phyloP scores from a whole-genome alignment of 2,797 vertebrate genomes.

The Buceros bicornis region DNA sequence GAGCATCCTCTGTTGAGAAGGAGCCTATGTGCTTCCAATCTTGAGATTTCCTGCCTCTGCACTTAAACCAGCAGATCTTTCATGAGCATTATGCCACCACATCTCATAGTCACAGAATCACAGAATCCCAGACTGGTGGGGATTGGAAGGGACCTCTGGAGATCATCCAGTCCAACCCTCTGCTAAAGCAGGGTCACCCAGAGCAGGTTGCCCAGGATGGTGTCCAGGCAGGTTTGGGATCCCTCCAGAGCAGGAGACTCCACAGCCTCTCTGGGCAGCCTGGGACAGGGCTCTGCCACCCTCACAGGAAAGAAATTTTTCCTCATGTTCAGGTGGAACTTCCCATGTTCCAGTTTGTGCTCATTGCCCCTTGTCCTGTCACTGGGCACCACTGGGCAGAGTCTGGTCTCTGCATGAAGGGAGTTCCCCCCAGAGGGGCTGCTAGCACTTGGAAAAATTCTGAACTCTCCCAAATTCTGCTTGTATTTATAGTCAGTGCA shows the following conservation, averaged over 20 bases:
- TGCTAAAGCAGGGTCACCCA: neutral
- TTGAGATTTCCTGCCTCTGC: neutral
- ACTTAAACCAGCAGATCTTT: neutral
- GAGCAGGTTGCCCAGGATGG: neutral
- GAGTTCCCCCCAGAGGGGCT: neutral
- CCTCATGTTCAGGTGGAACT: neutral
- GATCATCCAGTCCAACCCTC: neutral
- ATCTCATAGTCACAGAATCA: neutral
- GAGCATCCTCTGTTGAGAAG: neutral
- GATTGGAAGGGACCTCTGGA: neutral
- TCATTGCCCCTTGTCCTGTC: neutral
- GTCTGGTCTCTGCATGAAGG: neutral
- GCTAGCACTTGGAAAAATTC: neutral
- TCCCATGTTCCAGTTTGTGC: neutral
- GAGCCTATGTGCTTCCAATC: neutral
- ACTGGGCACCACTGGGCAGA: neutral
- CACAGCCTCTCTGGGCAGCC: neutral
- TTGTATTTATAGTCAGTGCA: neutral
- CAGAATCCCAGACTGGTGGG: neutral
- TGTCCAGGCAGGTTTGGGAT: neutral
- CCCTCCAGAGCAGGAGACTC: neutral
- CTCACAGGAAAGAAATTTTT: neutral
- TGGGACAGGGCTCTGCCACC: neutral
- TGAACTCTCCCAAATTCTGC: neutral
- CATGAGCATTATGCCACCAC: neutral